These are phyloP conservation scores for Lysandra bellargus DNA, from an alignment of 2,888 invertebrate species.

Conservation along the genomic window DNA sequence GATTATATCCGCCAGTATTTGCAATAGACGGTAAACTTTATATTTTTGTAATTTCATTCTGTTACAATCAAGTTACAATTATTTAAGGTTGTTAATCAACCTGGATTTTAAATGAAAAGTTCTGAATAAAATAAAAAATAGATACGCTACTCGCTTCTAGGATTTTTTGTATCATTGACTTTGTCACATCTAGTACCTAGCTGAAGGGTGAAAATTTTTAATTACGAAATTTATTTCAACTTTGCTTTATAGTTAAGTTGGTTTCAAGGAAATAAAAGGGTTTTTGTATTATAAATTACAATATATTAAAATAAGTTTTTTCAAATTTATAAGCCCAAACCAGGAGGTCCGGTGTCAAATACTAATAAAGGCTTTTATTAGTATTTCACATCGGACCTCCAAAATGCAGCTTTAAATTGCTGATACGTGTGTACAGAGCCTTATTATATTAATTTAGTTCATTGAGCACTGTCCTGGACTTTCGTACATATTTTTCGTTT, in stretches of 20 bases:
- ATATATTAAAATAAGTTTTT: too few species aligned
- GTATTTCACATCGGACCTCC: neutral
- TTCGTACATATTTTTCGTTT: constrained; percentile 36
- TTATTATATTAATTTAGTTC: constrained; percentile 40
- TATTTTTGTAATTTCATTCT: neutral
- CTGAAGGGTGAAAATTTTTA: too few species aligned
- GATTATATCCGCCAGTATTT: neutral
- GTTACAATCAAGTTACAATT: constrained; percentile 9
- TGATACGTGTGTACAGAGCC: constrained; percentile 33
- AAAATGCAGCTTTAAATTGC: neutral
- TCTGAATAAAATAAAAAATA: neutral
- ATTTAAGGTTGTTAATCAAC: neutral
- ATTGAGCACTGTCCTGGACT: constrained; percentile 36
- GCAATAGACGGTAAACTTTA: constrained; percentile 1
- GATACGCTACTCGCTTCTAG: too few species aligned
- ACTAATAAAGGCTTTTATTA: neutral
- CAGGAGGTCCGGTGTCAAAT: too few species aligned
- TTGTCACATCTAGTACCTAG: too few species aligned
- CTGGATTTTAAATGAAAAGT: neutral
- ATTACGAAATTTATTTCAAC: too few species aligned
- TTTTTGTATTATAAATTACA: too few species aligned
- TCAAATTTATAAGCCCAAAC: neutral
- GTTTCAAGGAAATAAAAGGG: too few species aligned
- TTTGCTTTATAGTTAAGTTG: too few species aligned
- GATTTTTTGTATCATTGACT: too few species aligned